Evolutionary conservation across 1,140 invertebrate species (phyloP).

Genomic region (Drosophila willistoni): DNA sequence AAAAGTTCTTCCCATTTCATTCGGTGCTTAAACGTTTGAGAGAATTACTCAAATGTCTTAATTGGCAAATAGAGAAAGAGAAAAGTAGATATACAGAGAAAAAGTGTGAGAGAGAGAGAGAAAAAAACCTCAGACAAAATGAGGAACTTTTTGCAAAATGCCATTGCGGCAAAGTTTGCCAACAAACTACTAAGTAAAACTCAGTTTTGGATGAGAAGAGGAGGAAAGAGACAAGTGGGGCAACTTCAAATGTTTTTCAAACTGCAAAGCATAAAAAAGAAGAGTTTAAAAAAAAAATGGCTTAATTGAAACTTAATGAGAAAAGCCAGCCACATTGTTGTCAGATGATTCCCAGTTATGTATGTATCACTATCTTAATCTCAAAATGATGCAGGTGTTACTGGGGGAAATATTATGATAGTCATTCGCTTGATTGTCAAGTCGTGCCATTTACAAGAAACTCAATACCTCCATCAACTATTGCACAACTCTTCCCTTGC

Average conservation of each 20-base stretch:
- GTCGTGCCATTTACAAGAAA: too few species aligned
- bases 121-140: slow-evolving; percentile 18
- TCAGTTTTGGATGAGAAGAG: slow-evolving; percentile 16
- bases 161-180: slow-evolving; percentile 36
- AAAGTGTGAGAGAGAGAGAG: not conserved
- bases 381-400: slow-evolving; percentile 47
- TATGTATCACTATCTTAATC: slow-evolving; percentile 47
- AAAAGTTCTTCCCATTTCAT: slow-evolving; percentile 39
- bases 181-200: slow-evolving; percentile 30
- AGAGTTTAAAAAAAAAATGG: not conserved
- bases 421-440: slow-evolving; percentile 25
- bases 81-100: too few species aligned
- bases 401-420: slow-evolving; percentile 37
- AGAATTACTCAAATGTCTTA: slow-evolving; percentile 59
- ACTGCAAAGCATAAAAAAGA: slow-evolving; percentile 29
- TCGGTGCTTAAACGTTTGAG: slow-evolving; percentile 48
- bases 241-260: slow-evolving; percentile 42
- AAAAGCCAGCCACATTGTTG: slow-evolving; percentile 41
- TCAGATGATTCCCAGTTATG: slow-evolving; percentile 18
- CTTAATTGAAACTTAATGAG: slow-evolving; percentile 79
- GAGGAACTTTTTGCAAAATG: slow-evolving; percentile 35
- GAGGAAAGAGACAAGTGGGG: slow-evolving; percentile 26
- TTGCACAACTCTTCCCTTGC: slow-evolving; percentile 33
- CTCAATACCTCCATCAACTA: slow-evolving; percentile 10
- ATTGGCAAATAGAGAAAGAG: slow-evolving; percentile 49